Evolutionary conservation across 1,140 invertebrate species (phyloP).

Genomic region (Theocolax elegans): DNA sequence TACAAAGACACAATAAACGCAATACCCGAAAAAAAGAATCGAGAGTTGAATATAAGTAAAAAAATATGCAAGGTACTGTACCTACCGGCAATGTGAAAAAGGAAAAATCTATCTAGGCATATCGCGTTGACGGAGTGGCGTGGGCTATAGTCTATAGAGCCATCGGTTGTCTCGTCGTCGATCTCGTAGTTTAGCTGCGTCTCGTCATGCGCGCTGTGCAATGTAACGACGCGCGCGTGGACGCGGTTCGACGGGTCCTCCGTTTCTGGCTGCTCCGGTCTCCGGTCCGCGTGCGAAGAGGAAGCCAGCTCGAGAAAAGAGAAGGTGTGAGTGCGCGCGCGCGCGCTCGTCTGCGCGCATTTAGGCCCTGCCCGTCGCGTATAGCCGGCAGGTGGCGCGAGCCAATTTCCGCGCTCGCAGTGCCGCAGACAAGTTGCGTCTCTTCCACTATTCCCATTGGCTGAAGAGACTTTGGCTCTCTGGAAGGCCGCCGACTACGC

Average conservation of each 20-base stretch:
- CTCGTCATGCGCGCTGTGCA: slow-evolving; percentile 22
- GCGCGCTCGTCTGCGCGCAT: slow-evolving; percentile 4
- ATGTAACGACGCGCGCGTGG: slow-evolving; percentile 1
- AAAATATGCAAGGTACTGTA: slow-evolving; percentile 12
- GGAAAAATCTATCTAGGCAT: neutral
- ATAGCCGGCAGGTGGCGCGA: slow-evolving; percentile 21
- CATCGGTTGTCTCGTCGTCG: slow-evolving; percentile 18
- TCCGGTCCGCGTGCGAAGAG: neutral
- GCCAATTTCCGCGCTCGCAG: no score
- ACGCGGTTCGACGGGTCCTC: neutral
- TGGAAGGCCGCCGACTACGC: no score
- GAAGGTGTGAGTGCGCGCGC: neutral
- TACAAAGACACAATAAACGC: no score
- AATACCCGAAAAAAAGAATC: no score
- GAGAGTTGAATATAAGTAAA: no score
- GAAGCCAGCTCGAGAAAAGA: neutral
- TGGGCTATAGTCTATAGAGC: slow-evolving; percentile 1
- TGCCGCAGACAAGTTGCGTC: neutral
- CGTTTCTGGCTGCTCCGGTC: neutral
- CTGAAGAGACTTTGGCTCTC: no score
- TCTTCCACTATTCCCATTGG: no score
- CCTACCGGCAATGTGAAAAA: slow-evolving; percentile 3
- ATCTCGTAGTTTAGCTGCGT: neutral
- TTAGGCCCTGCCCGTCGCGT: slow-evolving; percentile 15
- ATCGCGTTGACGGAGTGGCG: neutral